Evolutionary conservation across 2,113 vertebrate genomes (phyloP).

Genomic region (Prolemur simus): DNA sequence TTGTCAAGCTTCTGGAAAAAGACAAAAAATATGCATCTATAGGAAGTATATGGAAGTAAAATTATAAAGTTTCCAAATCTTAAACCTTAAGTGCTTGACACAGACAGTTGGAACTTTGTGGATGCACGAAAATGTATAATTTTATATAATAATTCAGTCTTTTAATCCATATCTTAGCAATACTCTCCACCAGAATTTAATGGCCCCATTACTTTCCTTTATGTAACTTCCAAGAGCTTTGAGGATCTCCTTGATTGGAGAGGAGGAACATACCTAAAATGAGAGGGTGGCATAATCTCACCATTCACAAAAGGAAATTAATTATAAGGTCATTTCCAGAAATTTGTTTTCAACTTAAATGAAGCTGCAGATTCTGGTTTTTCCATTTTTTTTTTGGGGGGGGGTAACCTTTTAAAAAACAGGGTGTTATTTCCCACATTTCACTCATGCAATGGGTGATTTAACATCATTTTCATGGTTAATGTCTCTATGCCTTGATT

Average conservation of each 20-base stretch:
- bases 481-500: slow-evolving; percentile 47
- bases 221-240: slow-evolving; percentile 26
- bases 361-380: not conserved
- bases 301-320: slow-evolving; percentile 34
- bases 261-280: not conserved
- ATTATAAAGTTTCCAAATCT: not conserved
- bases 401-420: not conserved
- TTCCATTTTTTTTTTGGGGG: not conserved
- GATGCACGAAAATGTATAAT: not conserved
- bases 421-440: slow-evolving; percentile 30
- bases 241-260: not conserved
- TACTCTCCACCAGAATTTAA: not conserved
- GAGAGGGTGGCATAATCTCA: not conserved
- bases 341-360: slow-evolving; percentile 24
- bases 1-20: not conserved
- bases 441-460: not conserved
- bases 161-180: not conserved
- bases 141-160: not conserved
- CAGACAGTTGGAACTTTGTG: not conserved
- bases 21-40: not conserved
- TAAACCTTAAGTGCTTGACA: not conserved
- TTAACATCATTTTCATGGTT: slow-evolving; percentile 36
- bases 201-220: not conserved
- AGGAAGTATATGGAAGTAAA: not conserved
- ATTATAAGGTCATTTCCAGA: slow-evolving; percentile 9